Evolutionary conservation across 2,797 vertebrate species (phyloP).

Genomic region (Crax fasciolata): DNA sequence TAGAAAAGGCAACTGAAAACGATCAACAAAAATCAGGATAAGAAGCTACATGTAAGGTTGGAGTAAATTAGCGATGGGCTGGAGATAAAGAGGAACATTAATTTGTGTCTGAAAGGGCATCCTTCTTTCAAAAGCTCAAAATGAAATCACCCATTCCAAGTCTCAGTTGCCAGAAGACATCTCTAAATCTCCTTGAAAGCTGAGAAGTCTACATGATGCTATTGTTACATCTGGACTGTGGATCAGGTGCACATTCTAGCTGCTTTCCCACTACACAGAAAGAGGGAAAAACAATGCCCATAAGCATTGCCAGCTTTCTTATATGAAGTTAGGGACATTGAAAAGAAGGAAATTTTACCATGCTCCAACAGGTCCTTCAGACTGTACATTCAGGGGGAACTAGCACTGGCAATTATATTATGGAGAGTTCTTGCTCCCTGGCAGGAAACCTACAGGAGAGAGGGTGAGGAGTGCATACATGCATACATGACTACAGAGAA

Average conservation of each 20-base stretch:
- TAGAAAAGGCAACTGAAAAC: not conserved
- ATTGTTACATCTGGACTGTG: too few species aligned
- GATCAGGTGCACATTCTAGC: not conserved
- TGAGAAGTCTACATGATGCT: too few species aligned
- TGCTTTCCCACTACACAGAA: not conserved
- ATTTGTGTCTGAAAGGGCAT: not conserved
- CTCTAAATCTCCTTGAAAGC: not conserved
- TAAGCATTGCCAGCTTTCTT: fast-evolving
- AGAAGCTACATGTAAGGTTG: not conserved
- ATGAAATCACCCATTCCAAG: not conserved
- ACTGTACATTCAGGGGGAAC: not conserved
- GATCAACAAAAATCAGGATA: not conserved
- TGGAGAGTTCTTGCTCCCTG: not conserved
- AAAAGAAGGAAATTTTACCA: not conserved
- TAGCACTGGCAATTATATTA: not conserved
- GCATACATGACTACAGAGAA: not conserved
- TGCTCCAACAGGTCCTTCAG: not conserved
- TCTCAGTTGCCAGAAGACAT: not conserved
- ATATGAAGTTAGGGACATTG: not conserved
- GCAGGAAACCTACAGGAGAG: not conserved
- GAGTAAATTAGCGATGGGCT: not conserved
- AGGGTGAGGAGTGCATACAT: not conserved
- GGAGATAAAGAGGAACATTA: not conserved
- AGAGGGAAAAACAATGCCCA: not conserved
- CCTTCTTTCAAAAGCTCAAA: not conserved